Evolutionary conservation across 2,888 invertebrate genomes (phyloP), one percentile per base, ranked within the genome.

Genomic region (Xanthorhoe designata): DNA sequence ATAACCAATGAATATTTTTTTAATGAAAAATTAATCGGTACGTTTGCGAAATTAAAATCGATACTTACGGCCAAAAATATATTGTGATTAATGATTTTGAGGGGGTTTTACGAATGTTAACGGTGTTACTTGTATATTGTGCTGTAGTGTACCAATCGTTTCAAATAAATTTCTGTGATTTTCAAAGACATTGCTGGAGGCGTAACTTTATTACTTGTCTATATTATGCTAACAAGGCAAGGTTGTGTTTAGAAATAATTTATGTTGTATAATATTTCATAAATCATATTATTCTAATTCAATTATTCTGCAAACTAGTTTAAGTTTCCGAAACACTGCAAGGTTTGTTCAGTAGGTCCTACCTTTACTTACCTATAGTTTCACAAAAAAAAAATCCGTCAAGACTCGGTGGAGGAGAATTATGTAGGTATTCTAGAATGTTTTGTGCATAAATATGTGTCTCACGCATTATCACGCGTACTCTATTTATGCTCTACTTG

Each of bases 181-280:
- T 54, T 66, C 54, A 51, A 59, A 61, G 61, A 35, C 45, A 45
- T 35, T 35, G 32, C 35, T 49, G 35, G 19, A 56, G 45, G 29
- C 54, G 35, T 45, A 35, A 13, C 56, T 56, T 15, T 62, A 57
- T 51, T 9, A 19, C 38, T 13, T 62, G 50, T 9, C 42, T 24
- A n/a, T 61, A 61, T n/a, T 54, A 50, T 62, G 62, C 42, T 45
- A 62, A 56, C 56, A 62, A 56, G 61, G 38, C 50, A 55, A 62
- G 52, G 52, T 52, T 42, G 50, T 9, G 29, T 24, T 54, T 7
- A 18, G 49, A 17, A 42, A 24, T 62, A 19, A 45, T 57, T 57
- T 51, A 63, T 63, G 42, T n/a, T 17, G 51, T 52, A 51, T 51
- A 17, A 56, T n/a, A n/a, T 61, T 15, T 18, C 50, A 38, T 50